Evolutionary conservation across 2,797 vertebrate species (phyloP).

Genomic region (Glossophaga mutica): DNA sequence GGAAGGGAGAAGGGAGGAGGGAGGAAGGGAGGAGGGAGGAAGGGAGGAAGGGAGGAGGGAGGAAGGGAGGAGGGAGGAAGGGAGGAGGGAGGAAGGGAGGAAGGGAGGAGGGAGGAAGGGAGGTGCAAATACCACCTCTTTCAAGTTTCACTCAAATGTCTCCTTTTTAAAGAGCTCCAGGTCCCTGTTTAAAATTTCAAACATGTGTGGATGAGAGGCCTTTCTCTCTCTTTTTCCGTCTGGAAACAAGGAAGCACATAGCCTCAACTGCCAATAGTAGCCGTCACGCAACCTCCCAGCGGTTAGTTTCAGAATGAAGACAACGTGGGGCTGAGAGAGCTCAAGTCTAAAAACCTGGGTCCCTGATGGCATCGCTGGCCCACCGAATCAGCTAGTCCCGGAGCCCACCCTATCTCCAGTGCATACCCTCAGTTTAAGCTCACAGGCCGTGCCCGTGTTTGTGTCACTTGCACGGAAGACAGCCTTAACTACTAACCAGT

Average conservation of each 20-base stretch:
- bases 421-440: background rate
- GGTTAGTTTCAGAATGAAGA: background rate
- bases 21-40: background rate
- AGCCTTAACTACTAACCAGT: background rate
- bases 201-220: background rate
- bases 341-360: background rate
- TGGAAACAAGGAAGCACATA: background rate
- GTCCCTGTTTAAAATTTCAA: background rate
- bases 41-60: background rate
- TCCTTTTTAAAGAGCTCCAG: background rate
- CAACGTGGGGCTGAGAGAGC: background rate
- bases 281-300: background rate
- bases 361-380: background rate
- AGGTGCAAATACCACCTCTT: background rate
- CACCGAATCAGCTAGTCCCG: background rate
- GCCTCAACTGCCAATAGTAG: rapidly evolving
- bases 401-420: background rate
- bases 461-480: background rate
- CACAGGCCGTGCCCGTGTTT: background rate
- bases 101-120: background rate
- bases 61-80: background rate
- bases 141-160: background rate
- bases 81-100: background rate
- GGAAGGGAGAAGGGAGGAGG: background rate
- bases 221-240: background rate